phyloP scores from a whole-genome alignment of 1,140 invertebrate species.

The Chironomus tepperi region DNA sequence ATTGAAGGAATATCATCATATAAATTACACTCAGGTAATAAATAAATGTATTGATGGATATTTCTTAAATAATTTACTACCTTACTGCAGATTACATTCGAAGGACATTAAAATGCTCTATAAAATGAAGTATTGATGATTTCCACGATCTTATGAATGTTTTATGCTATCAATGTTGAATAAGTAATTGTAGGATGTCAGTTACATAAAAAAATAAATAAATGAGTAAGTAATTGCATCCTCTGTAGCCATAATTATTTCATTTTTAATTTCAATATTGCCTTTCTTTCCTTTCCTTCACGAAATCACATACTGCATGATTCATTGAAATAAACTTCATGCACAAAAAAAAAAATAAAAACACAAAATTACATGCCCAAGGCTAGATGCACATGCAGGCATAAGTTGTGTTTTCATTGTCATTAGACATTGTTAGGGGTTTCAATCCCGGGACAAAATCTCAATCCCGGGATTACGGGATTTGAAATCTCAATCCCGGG shows the following conservation, averaged over 20 bases:
- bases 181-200: not conserved
- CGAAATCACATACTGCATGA: not conserved
- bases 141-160: not conserved
- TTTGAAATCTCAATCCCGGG: no score
- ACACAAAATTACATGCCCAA: not conserved
- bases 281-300: not conserved
- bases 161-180: conserved; percentile 7
- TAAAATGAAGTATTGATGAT: not conserved
- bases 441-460: no score
- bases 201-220: not conserved
- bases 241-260: not conserved
- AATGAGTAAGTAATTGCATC: not conserved
- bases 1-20: not conserved
- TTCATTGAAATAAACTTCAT: not conserved
- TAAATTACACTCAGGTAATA: not conserved
- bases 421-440: conserved; percentile 11
- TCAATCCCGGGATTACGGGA: no score
- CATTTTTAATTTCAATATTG: not conserved
- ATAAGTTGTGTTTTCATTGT: not conserved
- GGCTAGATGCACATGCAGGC: not conserved
- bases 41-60: not conserved
- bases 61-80: not conserved
- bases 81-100: not conserved
- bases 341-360: not conserved
- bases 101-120: not conserved